A percentile compares a stretch with the other conserved stretches of the same genome.
Conservation (phyloP, 2,797 vertebrate species). For the Denticeps clupeoides region DNA sequence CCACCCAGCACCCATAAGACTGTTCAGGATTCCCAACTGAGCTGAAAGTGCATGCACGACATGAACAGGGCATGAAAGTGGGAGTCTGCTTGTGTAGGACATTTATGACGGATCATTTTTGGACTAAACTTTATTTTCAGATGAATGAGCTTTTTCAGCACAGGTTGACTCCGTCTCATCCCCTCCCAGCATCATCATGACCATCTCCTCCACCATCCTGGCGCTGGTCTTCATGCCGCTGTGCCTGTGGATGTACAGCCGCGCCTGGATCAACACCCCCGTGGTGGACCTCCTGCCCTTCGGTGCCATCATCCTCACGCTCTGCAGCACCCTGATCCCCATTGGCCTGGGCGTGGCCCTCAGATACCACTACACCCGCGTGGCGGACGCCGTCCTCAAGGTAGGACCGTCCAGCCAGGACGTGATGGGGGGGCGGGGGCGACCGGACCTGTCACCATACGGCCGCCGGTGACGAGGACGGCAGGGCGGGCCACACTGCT, state of each 20-base stretch:
- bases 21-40: too few species aligned
- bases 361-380: conserved; percentile 67
- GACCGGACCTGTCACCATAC: too few species aligned
- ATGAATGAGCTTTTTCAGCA: too few species aligned
- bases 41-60: too few species aligned
- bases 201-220: conserved; percentile 84
- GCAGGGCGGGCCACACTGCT: too few species aligned
- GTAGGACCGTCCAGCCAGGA: conserved; percentile 44
- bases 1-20: too few species aligned
- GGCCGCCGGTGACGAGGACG: too few species aligned
- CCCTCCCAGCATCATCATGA: conserved; percentile 95
- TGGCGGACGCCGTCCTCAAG: conserved; percentile 83
- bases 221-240: conserved; percentile 89
- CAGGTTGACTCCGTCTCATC: too few species aligned
- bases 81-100: too few species aligned
- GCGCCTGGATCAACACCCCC: conserved; percentile 89
- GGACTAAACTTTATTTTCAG: background rate
- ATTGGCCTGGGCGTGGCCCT: conserved; percentile 82
- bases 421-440: too few species aligned
- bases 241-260: conserved; percentile 93
- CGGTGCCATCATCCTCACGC: conserved; percentile 83
- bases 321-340: conserved; percentile 89
- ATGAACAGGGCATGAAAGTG: too few species aligned
- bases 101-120: too few species aligned
- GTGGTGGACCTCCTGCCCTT: conserved; percentile 82